Conservation (phyloP, 64 coral and sea anemone genomes). For the Orbicella faveolata region DNA sequence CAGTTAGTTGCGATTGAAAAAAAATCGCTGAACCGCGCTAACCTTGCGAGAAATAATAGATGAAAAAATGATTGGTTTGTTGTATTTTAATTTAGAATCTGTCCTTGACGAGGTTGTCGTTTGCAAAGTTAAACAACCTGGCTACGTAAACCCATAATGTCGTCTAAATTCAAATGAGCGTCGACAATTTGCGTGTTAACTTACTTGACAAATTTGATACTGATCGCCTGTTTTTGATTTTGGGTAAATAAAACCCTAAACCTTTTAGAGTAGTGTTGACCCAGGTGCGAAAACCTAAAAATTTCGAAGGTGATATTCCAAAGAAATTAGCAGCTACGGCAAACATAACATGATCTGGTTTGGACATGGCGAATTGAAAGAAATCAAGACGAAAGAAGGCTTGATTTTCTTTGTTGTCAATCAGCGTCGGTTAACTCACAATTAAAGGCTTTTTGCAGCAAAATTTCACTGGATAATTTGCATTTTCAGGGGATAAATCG, state of each 20-base stretch:
- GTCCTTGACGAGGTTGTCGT: neutral
- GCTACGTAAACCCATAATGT: neutral
- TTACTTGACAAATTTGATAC: slow-evolving; percentile 30
- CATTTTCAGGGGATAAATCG: neutral
- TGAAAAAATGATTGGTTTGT: neutral
- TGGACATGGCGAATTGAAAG: neutral
- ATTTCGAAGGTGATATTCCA: slow-evolving; percentile 21
- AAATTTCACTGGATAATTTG: neutral
- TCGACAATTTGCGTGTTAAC: slow-evolving; percentile 5
- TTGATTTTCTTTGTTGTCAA: slow-evolving; percentile 11
- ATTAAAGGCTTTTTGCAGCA: neutral
- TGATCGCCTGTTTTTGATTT: neutral
- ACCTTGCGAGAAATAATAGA: neutral
- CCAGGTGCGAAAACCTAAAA: slow-evolving; percentile 16
- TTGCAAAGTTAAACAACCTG: slow-evolving; percentile 22
- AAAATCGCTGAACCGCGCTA: neutral
- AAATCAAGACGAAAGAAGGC: neutral
- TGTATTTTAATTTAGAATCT: neutral
- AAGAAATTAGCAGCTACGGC: slow-evolving; percentile 19
- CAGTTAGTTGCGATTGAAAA: neutral
- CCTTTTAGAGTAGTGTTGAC: slow-evolving; percentile 33
- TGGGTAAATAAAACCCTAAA: slow-evolving; percentile 11
- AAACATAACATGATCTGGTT: slow-evolving; percentile 17
- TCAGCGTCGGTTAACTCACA: neutral
- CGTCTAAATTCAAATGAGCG: slow-evolving; percentile 5